Evolutionary conservation across 2,888 invertebrate genomes (phyloP).

Genomic region (Venustoraphidia nigricollis): DNA sequence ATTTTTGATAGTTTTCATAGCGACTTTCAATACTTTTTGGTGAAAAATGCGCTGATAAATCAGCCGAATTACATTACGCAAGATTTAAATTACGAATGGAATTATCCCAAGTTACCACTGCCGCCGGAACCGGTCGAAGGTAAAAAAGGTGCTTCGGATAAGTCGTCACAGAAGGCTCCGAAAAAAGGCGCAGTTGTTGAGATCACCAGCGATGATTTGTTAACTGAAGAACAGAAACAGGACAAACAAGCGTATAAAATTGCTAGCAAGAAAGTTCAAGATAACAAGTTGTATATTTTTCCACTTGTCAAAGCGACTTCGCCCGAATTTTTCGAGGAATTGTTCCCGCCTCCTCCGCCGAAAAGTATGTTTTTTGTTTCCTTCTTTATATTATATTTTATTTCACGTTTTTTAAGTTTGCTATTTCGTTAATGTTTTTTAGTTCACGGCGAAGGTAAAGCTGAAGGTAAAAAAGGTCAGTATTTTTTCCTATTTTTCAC

Average conservation of each 20-base stretch:
- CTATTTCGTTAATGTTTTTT: no score
- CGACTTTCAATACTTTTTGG: conserved; percentile 23
- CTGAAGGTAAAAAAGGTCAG: no score
- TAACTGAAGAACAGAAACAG: background rate
- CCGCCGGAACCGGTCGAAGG: background rate
- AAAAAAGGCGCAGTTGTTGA: background rate
- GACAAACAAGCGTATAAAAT: background rate
- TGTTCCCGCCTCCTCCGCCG: background rate
- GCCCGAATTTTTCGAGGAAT: background rate
- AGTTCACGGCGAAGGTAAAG: no score
- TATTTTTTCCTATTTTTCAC: no score
- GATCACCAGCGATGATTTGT: background rate
- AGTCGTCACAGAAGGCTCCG: background rate
- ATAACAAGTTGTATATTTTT: background rate
- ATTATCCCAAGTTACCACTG: conserved; percentile 18
- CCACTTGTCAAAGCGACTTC: background rate
- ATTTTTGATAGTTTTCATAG: conserved; percentile 21
- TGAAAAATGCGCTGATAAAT: conserved; percentile 19
- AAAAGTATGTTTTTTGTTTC: no score
- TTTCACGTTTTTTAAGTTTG: no score
- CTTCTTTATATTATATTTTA: no score
- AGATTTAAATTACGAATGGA: conserved; percentile 22
- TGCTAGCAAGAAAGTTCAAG: background rate
- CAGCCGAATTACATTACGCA: conserved; percentile 21
- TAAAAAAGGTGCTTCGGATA: background rate